phyloP scores from a whole-genome alignment of 2,888 invertebrate genomes.

The Agonopterix alstromeriana region DNA sequence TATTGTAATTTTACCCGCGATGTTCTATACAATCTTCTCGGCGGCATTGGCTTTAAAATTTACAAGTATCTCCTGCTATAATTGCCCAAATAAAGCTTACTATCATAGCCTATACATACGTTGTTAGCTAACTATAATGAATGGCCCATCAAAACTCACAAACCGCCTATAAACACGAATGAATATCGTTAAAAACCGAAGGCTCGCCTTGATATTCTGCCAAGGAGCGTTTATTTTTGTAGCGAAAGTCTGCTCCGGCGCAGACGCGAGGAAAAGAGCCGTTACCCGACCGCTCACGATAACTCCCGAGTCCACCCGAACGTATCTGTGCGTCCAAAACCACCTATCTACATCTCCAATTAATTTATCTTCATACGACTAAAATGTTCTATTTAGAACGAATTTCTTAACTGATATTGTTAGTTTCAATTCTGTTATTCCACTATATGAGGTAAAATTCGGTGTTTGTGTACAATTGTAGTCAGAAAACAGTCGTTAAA shows the following conservation, averaged over 20 bases:
- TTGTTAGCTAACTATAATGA: neutral
- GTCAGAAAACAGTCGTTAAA: neutral
- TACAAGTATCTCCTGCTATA: too few species aligned
- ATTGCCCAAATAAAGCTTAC: too few species aligned
- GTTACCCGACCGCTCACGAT: conserved; percentile 61
- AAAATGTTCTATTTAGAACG: too few species aligned
- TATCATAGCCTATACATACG: too few species aligned
- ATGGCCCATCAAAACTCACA: conserved; percentile 4
- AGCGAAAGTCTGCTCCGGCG: conserved; percentile 61
- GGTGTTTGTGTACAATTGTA: neutral
- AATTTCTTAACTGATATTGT: neutral
- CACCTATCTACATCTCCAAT: conserved; percentile 22
- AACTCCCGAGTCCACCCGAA: conserved; percentile 52
- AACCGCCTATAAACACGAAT: conserved; percentile 57
- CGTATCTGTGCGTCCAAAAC: conserved; percentile 36
- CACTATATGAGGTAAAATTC: neutral
- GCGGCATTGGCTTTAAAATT: too few species aligned
- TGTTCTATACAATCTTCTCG: too few species aligned
- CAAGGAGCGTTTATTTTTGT: conserved; percentile 74
- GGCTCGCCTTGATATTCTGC: conserved; percentile 61
- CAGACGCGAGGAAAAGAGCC: conserved; percentile 56
- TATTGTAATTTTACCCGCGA: too few species aligned
- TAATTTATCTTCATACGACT: too few species aligned
- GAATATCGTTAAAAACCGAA: conserved; percentile 45
- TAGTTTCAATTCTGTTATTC: neutral